Evolutionary conservation across 2,113 vertebrate genomes (phyloP).

Genomic region (Perccottus glenii): DNA sequence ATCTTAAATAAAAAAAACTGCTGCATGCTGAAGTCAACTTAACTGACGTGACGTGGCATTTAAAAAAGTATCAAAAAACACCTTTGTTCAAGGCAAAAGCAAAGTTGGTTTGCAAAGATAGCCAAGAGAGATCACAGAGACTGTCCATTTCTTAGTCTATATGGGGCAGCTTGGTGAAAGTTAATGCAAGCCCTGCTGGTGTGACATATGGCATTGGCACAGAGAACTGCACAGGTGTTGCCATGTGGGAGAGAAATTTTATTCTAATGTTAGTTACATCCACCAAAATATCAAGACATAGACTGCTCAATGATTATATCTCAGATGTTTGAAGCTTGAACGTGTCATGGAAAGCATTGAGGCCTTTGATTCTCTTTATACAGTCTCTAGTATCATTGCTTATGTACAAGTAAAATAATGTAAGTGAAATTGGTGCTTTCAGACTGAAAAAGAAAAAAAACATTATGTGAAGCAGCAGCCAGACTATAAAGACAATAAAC

Average conservation of each 20-base stretch:
- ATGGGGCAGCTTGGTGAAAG: slow-evolving; percentile 37
- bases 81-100: slow-evolving; percentile 21
- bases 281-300: slow-evolving; percentile 16
- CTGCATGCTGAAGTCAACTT: neutral
- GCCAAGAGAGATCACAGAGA: slow-evolving; percentile 18
- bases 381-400: too few species aligned
- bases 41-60: neutral
- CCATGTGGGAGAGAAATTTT: neutral
- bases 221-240: slow-evolving; percentile 30
- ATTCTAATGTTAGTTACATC: too few species aligned
- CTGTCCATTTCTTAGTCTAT: slow-evolving; percentile 24
- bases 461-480: too few species aligned
- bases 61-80: neutral
- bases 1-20: neutral
- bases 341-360: too few species aligned
- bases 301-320: too few species aligned
- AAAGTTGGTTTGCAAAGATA: slow-evolving; percentile 28
- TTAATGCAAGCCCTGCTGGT: slow-evolving; percentile 47
- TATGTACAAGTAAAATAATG: too few species aligned
- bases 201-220: slow-evolving; percentile 47
- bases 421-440: too few species aligned
- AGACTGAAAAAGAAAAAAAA: too few species aligned
- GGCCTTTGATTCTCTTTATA: too few species aligned
- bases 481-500: neutral
- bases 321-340: too few species aligned